These are phyloP conservation scores for Eumeta japonica DNA, from an alignment of 1,140 invertebrate species.

Conservation along the genomic window DNA sequence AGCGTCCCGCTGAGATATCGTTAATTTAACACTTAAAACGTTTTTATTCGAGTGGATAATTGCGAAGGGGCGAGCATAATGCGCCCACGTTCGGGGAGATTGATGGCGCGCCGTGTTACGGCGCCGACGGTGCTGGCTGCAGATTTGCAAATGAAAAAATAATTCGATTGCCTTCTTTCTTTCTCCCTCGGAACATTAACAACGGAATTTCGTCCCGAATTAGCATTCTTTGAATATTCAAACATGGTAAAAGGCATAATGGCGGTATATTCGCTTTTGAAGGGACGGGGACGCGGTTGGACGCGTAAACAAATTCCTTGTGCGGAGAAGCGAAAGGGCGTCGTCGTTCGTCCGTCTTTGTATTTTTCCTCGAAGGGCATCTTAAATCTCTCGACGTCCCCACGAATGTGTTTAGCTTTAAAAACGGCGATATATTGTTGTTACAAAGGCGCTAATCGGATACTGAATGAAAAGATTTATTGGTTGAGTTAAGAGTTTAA, in stretches of 20 bases:
- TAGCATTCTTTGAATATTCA: too few species aligned
- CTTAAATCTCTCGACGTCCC: too few species aligned
- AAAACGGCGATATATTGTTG: conserved; percentile 32
- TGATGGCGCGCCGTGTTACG: conserved; percentile 42
- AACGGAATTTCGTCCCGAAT: too few species aligned
- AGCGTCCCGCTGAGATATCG: conserved; percentile 41
- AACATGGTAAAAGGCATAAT: too few species aligned
- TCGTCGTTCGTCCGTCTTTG: too few species aligned
- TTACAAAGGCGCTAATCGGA: conserved; percentile 30
- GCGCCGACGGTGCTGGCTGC: conserved; percentile 44
- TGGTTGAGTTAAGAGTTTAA: conserved; percentile 26
- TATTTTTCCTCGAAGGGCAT: too few species aligned
- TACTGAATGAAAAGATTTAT: conserved; percentile 40
- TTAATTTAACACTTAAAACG: conserved; percentile 55
- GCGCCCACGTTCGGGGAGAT: conserved; percentile 42
- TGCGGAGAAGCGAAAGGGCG: too few species aligned
- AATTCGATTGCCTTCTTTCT: conserved; percentile 24
- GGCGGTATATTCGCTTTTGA: too few species aligned
- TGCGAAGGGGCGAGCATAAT: conserved; percentile 41
- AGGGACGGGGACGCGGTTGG: too few species aligned
- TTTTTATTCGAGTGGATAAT: conserved; percentile 54
- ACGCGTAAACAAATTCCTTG: too few species aligned
- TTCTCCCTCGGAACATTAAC: too few species aligned
- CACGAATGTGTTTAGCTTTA: too few species aligned
- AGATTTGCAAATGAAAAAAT: conserved; percentile 47